phyloP scores from a whole-genome alignment of 1,140 invertebrate genomes.

The Planococcus citri region DNA sequence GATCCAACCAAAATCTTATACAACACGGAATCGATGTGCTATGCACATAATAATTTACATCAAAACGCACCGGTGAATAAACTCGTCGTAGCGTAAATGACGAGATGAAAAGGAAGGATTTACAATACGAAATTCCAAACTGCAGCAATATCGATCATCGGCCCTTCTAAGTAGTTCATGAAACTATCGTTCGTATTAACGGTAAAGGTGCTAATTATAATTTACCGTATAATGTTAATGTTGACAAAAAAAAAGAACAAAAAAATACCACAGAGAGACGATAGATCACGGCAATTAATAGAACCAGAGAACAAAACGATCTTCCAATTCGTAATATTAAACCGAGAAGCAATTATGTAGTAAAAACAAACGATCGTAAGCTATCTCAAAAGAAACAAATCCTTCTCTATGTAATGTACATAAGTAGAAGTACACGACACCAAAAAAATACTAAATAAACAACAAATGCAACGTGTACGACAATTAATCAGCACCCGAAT shows the following conservation, averaged over 20 bases:
- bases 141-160: not conserved
- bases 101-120: not conserved
- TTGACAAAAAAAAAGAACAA: not conserved
- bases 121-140: not conserved
- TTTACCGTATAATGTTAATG: slow-evolving; percentile 3
- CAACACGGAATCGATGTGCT: not conserved
- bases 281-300: not conserved
- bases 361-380: not conserved
- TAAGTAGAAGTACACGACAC: not conserved
- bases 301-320: not conserved
- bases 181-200: slow-evolving; percentile 6
- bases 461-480: not conserved
- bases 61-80: not conserved
- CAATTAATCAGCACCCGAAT: not conserved
- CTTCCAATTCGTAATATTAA: not conserved
- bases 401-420: not conserved
- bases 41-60: too few species aligned
- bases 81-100: slow-evolving; percentile 1
- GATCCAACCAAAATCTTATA: not conserved
- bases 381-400: not conserved
- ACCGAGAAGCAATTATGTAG: not conserved
- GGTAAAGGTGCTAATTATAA: slow-evolving; percentile 2
- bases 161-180: not conserved
- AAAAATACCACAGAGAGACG: not conserved
- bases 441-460: not conserved